These are phyloP conservation scores for Augochlorella aurata DNA, from an alignment of 2,888 invertebrate genomes.

Conservation along the genomic window DNA sequence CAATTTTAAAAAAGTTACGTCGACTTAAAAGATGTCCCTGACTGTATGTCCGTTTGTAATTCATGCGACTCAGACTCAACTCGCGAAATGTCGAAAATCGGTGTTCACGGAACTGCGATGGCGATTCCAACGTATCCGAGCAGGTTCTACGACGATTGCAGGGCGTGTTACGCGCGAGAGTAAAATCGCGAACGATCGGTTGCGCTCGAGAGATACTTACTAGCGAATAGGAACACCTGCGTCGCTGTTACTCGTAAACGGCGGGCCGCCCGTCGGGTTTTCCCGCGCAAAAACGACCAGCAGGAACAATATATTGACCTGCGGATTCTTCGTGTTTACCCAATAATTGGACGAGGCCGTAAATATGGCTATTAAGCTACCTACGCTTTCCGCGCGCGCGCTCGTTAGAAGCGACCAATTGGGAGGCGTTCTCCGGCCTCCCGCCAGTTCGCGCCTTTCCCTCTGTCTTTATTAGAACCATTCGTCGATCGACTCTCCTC, in stretches of 20 bases:
- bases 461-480: slow-evolving; percentile 16
- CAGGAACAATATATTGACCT: slow-evolving; percentile 56
- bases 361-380: slow-evolving; percentile 77
- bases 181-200: slow-evolving; percentile 38
- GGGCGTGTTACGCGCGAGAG: not conserved
- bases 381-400: slow-evolving; percentile 65
- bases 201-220: slow-evolving; percentile 17
- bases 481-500: not conserved
- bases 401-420: slow-evolving; percentile 73
- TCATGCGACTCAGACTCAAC: no score
- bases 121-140: not conserved
- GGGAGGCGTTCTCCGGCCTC: slow-evolving; percentile 19
- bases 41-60: no score
- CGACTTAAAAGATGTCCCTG: no score
- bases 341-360: slow-evolving; percentile 79
- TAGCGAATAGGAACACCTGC: slow-evolving; percentile 57
- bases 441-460: slow-evolving; percentile 26
- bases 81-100: no score
- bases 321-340: slow-evolving; percentile 72
- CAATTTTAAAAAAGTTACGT: no score
- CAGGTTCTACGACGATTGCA: not conserved
- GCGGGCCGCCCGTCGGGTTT: slow-evolving; percentile 8
- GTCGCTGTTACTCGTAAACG: slow-evolving; percentile 56
- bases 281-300: not conserved
- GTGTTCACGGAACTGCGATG: not conserved